These are phyloP conservation scores for Meandrusa payeni DNA, from an alignment of 2,888 invertebrate genomes.

Conservation along the genomic window DNA sequence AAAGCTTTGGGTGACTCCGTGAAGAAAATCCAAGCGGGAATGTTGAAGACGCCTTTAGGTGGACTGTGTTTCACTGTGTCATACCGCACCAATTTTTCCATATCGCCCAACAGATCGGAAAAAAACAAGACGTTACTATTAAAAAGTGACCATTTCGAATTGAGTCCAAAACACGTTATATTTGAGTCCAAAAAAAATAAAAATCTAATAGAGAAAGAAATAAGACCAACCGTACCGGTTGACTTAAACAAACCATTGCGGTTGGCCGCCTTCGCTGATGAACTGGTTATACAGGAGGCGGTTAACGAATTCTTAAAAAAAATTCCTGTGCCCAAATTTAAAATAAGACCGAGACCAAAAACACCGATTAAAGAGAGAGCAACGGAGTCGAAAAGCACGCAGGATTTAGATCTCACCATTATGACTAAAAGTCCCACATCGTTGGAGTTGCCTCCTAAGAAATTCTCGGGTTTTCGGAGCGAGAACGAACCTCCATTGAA, in stretches of 20 bases:
- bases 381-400: constrained; percentile 56
- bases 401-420: constrained; percentile 49
- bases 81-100: constrained; percentile 95
- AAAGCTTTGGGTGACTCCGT: constrained; percentile 90
- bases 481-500: constrained; percentile 84
- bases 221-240: constrained; percentile 54
- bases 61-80: constrained; percentile 90
- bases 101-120: constrained; percentile 90
- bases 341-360: constrained; percentile 61
- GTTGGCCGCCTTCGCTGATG: constrained; percentile 88
- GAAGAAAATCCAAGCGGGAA: constrained; percentile 90
- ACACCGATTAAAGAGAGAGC: constrained; percentile 35
- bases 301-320: constrained; percentile 61
- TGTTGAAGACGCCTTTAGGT: constrained; percentile 93
- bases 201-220: constrained; percentile 57
- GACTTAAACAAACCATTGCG: constrained; percentile 87
- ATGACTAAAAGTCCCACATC: constrained; percentile 64
- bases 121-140: constrained; percentile 87
- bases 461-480: constrained; percentile 62
- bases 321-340: constrained; percentile 58
- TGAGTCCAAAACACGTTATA: constrained; percentile 84
- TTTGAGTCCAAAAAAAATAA: constrained; percentile 82
- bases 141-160: constrained; percentile 96
- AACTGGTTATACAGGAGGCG: constrained; percentile 50
- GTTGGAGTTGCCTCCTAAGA: constrained; percentile 65